Base-by-base conservation (phyloP, 2,113 vertebrate species). In the Chaenocephalus aceratus region DNA sequence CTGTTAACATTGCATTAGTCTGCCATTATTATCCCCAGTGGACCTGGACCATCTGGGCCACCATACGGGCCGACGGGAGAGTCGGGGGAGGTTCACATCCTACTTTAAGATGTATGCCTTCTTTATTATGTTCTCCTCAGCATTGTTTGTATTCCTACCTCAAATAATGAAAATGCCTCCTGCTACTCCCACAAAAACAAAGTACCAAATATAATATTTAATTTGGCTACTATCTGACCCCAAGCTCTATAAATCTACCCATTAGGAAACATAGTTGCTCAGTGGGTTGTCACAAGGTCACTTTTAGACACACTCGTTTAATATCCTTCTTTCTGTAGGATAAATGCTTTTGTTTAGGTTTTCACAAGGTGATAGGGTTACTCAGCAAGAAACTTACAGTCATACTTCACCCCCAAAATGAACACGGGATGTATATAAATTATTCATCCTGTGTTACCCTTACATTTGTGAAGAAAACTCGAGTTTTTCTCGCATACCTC, bases 1-100 rank as follows among this genome's bases (percentile, higher is more conserved):
- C 87, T 89, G 84, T 88, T 88, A 93, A 92, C 93, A 91, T 63
- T 89, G 86, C 81, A 89, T 89, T 81, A 90, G 86, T 85, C 88
- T 89, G 87, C 84, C 72, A 52, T 83, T 88, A 84, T 84, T 89
- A 83, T 85, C 90, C 87, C 86, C 85, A 74, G 60, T 68, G 75
- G 88, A 75, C 71, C 36, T 49, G 65, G 80, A 83, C 91, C 90
- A 93, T 92, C 91, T 93, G 93, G 89, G 86, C 85, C 72, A 86
- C 86, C 89, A 91, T 89, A 91, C 66, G 88, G 89, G 69, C 51
- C 58, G 69, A 83, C 58, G 75, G 70, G 58, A 77, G 59, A 79
- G 21, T 21, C 21, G 26, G 59, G 72, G 45, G 41, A 62, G 23
- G 18, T 72, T 77, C 41, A 51, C 6, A 76, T 53, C 2, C n/a